Conservation (phyloP, 1,140 invertebrate species). For the Drosophila malerkotliana region DNA sequence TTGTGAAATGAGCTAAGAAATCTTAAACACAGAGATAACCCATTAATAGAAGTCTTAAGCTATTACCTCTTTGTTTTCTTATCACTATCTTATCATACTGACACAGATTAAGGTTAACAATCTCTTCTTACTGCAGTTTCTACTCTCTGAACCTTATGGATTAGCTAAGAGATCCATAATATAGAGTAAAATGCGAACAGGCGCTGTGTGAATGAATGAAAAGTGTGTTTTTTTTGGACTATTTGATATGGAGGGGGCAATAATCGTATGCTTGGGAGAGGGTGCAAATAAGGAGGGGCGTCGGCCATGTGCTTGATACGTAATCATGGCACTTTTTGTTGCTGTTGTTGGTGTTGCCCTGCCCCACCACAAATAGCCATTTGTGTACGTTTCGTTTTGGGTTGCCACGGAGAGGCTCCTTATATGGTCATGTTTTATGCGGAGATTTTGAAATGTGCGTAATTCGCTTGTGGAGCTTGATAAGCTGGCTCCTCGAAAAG, state of each 20-base stretch:
- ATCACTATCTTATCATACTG: not conserved
- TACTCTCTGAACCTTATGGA: not conserved
- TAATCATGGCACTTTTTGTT: constrained; percentile 50
- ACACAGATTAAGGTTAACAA: not conserved
- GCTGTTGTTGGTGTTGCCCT: constrained; percentile 17
- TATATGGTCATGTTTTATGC: constrained; percentile 68
- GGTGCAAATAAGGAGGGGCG: constrained; percentile 40
- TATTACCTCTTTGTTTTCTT: not conserved
- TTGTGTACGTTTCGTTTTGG: constrained; percentile 33
- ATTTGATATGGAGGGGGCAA: constrained; percentile 14
- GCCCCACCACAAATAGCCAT: constrained; percentile 54
- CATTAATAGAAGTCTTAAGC: not conserved
- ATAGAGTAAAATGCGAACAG: constrained; percentile 16
- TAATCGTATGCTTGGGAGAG: constrained; percentile 16
- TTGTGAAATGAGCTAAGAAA: too few species aligned
- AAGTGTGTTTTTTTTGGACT: constrained; percentile 32
- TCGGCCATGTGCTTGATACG: constrained; percentile 59
- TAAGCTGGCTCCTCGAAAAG: constrained; percentile 40
- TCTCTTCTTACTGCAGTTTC: not conserved
- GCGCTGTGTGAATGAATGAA: constrained; percentile 53
- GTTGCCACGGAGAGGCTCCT: constrained; percentile 31
- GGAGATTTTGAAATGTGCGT: constrained; percentile 34
- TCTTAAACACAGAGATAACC: constrained; percentile 4
- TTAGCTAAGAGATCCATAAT: constrained; percentile 5
- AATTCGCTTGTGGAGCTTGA: constrained; percentile 36